Percentiles rank a stretch among this genome's conserved stretches.
phyloP scores from a whole-genome alignment of 2,888 invertebrate species.

The Limnephilus lunatus region DNA sequence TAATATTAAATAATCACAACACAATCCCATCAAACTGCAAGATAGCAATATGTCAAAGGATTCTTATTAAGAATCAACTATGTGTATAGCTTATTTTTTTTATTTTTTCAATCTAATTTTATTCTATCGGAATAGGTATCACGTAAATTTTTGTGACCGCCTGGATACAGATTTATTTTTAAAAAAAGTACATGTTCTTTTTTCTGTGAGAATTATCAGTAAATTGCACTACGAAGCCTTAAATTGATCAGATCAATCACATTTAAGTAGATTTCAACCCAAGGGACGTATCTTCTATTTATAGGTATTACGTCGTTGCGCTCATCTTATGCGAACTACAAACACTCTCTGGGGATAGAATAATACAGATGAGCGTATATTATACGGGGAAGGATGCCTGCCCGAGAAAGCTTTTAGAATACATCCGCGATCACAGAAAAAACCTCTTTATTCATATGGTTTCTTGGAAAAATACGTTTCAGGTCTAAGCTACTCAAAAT shows the following conservation, averaged over 20 bases:
- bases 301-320: neutral
- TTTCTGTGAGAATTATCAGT: no score
- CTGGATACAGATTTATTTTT: no score
- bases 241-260: neutral
- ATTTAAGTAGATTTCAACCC: neutral
- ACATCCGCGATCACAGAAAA: constrained; percentile 12
- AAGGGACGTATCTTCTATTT: neutral
- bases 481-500: neutral
- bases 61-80: no score
- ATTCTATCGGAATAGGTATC: no score
- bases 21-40: no score
- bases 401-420: neutral
- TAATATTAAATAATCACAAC: no score
- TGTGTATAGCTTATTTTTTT: no score
- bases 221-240: no score
- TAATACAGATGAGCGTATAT: constrained; percentile 49
- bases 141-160: no score
- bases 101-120: no score
- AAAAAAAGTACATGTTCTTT: no score
- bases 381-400: constrained; percentile 45
- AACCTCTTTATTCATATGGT: neutral
- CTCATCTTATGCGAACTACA: constrained; percentile 51
- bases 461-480: neutral
- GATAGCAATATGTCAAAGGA: no score
- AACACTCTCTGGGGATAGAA: constrained; percentile 57